A percentile compares a stretch with the other conserved stretches of the same genome.
phyloP scores from a whole-genome alignment of 2,888 invertebrate species.

The Pegoplata infirma region DNA sequence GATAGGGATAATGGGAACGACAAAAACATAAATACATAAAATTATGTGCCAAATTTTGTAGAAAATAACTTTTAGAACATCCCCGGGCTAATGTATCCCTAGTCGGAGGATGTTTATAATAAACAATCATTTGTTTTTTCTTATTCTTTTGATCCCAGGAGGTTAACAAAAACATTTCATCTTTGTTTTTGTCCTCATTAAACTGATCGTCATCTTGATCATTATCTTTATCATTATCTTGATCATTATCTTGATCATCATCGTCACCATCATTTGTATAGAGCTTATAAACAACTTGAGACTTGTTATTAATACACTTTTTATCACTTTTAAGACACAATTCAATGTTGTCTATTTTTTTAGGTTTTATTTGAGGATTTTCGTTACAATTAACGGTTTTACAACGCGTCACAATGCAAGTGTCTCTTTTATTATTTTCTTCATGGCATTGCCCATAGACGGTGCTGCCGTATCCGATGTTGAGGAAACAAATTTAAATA shows the following conservation, averaged over 20 bases:
- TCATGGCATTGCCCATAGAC: conserved; percentile 92
- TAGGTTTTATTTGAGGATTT: conserved; percentile 37
- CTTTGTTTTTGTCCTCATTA: background rate
- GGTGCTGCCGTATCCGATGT: conserved; percentile 87
- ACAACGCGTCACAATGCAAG: conserved; percentile 83
- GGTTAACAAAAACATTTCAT: background rate
- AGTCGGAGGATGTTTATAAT: conserved; percentile 7
- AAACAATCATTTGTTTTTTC: conserved; percentile 54
- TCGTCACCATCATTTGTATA: conserved; percentile 31
- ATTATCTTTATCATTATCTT: background rate
- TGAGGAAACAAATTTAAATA: conserved; percentile 94
- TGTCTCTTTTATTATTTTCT: conserved; percentile 92
- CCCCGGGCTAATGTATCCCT: background rate
- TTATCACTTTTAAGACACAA: conserved; percentile 52
- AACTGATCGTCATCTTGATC: background rate
- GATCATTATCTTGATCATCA: conserved; percentile 1
- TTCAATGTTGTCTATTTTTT: conserved; percentile 37
- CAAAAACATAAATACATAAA: conserved; percentile 56
- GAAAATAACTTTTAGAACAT: conserved; percentile 22
- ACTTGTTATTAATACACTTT: conserved; percentile 50
- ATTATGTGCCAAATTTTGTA: conserved; percentile 51
- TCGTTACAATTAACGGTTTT: conserved; percentile 57
- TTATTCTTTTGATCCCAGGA: conserved; percentile 10
- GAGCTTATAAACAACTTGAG: conserved; percentile 61
- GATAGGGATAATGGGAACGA: conserved; percentile 46